Evolutionary conservation across 2,797 vertebrate genomes (phyloP).

Genomic region (Alca torda): DNA sequence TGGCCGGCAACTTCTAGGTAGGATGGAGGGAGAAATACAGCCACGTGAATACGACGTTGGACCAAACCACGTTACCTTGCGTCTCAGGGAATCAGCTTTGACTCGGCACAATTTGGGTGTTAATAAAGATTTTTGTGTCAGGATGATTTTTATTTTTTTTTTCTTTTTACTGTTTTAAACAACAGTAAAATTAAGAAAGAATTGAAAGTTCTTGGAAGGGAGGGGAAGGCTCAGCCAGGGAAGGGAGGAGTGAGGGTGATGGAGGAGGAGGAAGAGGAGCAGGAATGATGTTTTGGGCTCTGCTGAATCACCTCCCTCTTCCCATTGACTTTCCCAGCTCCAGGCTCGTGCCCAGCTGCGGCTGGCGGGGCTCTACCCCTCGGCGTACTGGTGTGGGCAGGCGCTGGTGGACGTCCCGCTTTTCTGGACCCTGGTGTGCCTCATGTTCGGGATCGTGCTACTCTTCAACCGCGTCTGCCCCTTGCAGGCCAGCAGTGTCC

Average conservation of each 20-base stretch:
- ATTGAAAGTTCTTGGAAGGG: not conserved
- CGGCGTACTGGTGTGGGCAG: constrained; percentile 94
- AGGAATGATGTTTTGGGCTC: not conserved
- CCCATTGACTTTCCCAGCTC: constrained; percentile 71
- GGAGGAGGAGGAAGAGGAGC: not conserved
- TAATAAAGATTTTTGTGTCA: not conserved
- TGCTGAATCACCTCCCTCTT: not conserved
- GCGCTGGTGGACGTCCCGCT: constrained; percentile 86
- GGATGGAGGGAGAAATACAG: not conserved
- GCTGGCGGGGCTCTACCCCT: constrained; percentile 87
- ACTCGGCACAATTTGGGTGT: not conserved
- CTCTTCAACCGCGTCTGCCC: not conserved
- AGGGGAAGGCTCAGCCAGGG: not conserved
- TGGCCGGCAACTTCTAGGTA: not conserved
- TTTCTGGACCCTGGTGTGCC: constrained; percentile 66
- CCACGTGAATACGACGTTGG: rapidly evolving
- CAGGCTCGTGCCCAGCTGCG: constrained; percentile 84
- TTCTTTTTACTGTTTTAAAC: not conserved
- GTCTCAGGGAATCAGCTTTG: not conserved
- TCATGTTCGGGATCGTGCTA: not conserved
- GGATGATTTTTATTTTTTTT: rapidly evolving
- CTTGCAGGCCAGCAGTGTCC: rapidly evolving
- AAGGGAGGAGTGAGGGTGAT: not conserved
- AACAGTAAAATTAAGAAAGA: not conserved
- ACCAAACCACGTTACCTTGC: not conserved